Base-by-base conservation (phyloP, 2,797 vertebrate species). In the Tympanoctomys barrerae region DNA sequence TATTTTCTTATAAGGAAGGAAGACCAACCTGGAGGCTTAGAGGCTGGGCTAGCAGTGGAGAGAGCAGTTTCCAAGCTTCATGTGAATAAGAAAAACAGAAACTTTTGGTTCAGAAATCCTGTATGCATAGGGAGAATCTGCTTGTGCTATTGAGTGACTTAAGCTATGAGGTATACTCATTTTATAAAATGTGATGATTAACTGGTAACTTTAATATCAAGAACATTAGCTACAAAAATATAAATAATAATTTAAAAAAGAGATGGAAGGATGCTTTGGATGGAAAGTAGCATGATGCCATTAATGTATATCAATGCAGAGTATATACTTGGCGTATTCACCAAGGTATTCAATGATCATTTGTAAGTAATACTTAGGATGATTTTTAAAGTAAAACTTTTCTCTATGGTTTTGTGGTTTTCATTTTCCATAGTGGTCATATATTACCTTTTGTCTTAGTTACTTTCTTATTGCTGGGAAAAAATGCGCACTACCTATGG, bases 1-100 rank as follows among this genome's bases (percentile, higher is more conserved):
- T 75, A 75, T 95, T 95, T 95, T 39, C 75, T 94, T 84, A 68
- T 71, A 87, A 96, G 97, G 93, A 97, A 98, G 97, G 97, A 97
- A 98, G 95, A 89, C 86, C 75, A 95, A 92, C 95, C 73, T 97
- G 87, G 21, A 61, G 87, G 57, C n/a, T 79, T 89, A 61, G 52
- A 87, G 78, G 52, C 59, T 42, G 89, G 46, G 18, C 16, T 57
- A 24, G 39, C 70, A 49, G 71, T 77, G 7, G 87, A 39, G 28
- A 73, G 26, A 82, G 39, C 61, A 71, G 7, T 59, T 84, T 19
- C 57, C 33, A 22, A 46, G 18, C 13, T 59, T 92, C 13, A 14
- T 64, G 87, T 49, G 12, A 94, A 78, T 75, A 93, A 87, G 83
- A 75, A 89, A 95, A 91, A 94, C 54, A 61, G 19, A 78, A 16